A percentile compares a stretch with the other conserved stretches of the same genome.
phyloP scores from a whole-genome alignment of 2,888 invertebrate species.

The Ethmia dodecea region DNA sequence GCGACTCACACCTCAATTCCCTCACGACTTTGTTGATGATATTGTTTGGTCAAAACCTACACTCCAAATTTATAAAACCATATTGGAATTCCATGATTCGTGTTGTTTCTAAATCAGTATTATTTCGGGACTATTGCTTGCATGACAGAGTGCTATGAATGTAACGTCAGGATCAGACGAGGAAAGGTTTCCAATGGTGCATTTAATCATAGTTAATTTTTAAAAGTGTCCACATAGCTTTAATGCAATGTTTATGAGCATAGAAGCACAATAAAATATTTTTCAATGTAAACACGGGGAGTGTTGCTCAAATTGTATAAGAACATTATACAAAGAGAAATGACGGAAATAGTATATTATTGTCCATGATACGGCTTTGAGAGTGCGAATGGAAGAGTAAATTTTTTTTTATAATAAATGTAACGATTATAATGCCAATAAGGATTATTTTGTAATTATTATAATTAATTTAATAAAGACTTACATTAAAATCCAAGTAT shows the following conservation, averaged over 20 bases:
- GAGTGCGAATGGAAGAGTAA: constrained; percentile 51
- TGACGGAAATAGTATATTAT: constrained; percentile 43
- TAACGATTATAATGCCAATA: constrained; percentile 64
- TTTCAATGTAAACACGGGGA: constrained; percentile 46
- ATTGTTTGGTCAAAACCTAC: too few species aligned
- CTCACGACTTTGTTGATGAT: too few species aligned
- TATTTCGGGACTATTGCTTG: constrained; percentile 59
- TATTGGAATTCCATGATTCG: too few species aligned
- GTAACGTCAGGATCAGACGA: constrained; percentile 35
- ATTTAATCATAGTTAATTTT: constrained; percentile 73
- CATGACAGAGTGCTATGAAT: constrained; percentile 43
- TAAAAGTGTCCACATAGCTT: constrained; percentile 69
- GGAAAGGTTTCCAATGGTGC: constrained; percentile 62
- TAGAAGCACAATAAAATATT: constrained; percentile 57
- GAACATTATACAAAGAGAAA: constrained; percentile 32
- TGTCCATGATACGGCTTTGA: constrained; percentile 60
- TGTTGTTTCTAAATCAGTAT: constrained; percentile 54
- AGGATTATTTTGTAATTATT: constrained; percentile 75
- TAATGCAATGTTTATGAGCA: constrained; percentile 56
- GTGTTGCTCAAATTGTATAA: constrained; percentile 57
- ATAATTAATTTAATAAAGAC: constrained; percentile 72
- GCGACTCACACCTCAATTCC: too few species aligned
- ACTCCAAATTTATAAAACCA: too few species aligned
- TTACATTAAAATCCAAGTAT: constrained; percentile 70
- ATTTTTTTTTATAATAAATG: constrained; percentile 54